These are phyloP conservation scores for Sciurus vulgaris DNA, from an alignment of 2,797 vertebrate genomes.

Conservation along the genomic window DNA sequence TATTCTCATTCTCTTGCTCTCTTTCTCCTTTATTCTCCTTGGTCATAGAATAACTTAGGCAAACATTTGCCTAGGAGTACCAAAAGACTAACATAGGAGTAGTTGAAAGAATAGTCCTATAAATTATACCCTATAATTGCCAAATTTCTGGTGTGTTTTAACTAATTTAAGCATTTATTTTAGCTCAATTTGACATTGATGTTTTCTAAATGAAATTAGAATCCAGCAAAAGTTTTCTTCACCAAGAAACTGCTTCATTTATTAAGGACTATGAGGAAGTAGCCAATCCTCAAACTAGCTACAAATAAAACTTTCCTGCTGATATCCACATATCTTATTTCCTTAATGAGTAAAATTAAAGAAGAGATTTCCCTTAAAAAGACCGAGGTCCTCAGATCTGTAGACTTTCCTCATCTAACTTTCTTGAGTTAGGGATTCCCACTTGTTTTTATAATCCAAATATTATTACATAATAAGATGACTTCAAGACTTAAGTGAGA, in stretches of 20 bases:
- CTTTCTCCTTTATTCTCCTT: not conserved
- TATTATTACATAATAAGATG: not conserved
- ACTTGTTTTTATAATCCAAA: not conserved
- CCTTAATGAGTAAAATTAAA: not conserved
- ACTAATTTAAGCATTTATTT: not conserved
- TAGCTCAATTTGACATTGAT: not conserved
- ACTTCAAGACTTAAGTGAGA: not conserved
- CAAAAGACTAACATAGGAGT: not conserved
- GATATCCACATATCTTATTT: not conserved
- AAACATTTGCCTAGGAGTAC: not conserved
- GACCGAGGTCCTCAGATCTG: not conserved
- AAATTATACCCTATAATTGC: not conserved
- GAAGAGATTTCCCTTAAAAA: not conserved
- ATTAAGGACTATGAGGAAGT: not conserved
- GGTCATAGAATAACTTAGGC: not conserved
- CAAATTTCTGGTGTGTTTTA: not conserved
- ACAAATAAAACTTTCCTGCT: not conserved
- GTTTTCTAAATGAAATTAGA: slow-evolving; percentile 45
- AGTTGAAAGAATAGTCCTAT: not conserved
- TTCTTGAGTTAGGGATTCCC: not conserved
- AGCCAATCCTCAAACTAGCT: not conserved
- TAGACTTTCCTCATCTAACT: not conserved
- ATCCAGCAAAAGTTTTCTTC: not conserved
- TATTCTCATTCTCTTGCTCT: not conserved
- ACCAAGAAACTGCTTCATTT: not conserved